Conservation (phyloP, 2,888 invertebrate species). For the Mesoligia furuncula region DNA sequence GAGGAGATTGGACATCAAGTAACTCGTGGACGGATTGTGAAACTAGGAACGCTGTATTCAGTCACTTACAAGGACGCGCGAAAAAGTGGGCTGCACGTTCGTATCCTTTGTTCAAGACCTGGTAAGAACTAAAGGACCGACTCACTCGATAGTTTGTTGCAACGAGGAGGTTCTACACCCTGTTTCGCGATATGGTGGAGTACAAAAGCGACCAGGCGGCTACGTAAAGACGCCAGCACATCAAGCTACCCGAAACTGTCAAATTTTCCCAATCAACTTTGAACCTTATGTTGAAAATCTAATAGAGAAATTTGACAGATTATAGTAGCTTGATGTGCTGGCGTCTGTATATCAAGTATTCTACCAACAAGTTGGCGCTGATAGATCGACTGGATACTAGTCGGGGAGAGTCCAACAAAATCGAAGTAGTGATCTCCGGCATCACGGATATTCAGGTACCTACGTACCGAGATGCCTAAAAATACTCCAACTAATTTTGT, state of each 20-base stretch:
- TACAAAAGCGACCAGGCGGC: slow-evolving; percentile 6
- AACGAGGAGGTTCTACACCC: slow-evolving; percentile 5
- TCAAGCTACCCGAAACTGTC: no score
- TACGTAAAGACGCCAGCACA: no score
- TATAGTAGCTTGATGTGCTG: no score
- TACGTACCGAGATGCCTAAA: no score
- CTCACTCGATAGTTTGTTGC: slow-evolving; percentile 3
- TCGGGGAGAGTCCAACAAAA: slow-evolving; percentile 13
- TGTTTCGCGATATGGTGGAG: slow-evolving; percentile 21
- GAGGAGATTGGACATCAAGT: background rate
- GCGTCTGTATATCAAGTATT: slow-evolving; percentile 19
- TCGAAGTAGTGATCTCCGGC: slow-evolving; percentile 12
- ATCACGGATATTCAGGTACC: slow-evolving; percentile 7
- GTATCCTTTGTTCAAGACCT: no score
- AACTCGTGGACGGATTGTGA: background rate
- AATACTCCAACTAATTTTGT: no score
- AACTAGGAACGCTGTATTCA: no score
- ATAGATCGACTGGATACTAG: slow-evolving; percentile 11
- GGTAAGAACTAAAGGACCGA: background rate
- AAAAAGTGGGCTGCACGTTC: no score
- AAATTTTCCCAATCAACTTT: no score
- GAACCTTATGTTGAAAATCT: no score
- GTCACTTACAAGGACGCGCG: no score
- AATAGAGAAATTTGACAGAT: no score
- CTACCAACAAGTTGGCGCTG: slow-evolving; percentile 16